Conservation (phyloP, 2,888 invertebrate genomes). For the Drosophila kuntzei region DNA sequence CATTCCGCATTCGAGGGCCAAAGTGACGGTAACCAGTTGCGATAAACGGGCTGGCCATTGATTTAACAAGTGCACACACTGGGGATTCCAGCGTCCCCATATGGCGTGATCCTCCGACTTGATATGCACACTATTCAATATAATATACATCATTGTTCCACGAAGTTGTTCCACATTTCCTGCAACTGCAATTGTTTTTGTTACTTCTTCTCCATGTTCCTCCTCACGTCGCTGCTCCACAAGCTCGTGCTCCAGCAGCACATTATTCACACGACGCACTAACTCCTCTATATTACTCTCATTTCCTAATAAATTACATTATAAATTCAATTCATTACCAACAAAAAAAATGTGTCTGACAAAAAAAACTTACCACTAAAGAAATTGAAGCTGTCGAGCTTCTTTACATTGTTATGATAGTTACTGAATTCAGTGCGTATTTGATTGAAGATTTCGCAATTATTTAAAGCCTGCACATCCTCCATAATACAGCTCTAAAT, state of each 20-base stretch:
- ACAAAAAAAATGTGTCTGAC: not conserved
- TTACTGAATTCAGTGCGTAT: constrained; percentile 34
- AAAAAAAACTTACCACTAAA: constrained; percentile 59
- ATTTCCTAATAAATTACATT: constrained; percentile 58
- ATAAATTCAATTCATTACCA: too few relatives aligned
- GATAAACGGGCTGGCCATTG: constrained; percentile 48
- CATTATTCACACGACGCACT: constrained; percentile 8
- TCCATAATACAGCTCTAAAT: constrained; percentile 21
- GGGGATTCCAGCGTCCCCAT: constrained; percentile 23
- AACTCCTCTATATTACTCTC: constrained; percentile 38
- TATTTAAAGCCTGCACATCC: constrained; percentile 41
- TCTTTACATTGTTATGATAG: constrained; percentile 19
- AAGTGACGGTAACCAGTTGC: constrained; percentile 41
- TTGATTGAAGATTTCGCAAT: constrained; percentile 58
- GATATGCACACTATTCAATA: constrained; percentile 41
- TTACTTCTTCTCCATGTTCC: not conserved
- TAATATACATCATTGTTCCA: constrained; percentile 49
- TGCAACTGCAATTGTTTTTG: not conserved
- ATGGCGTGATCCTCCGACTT: not conserved
- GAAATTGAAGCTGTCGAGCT: constrained; percentile 35
- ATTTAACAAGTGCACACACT: constrained; percentile 47
- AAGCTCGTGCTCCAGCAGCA: constrained; percentile 52
- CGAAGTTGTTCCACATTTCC: constrained; percentile 51
- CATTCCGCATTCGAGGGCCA: constrained; percentile 55
- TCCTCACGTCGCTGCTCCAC: constrained; percentile 9